Base-by-base conservation (phyloP, 2,113 vertebrate genomes). In the Hippoglossus stenolepis region DNA sequence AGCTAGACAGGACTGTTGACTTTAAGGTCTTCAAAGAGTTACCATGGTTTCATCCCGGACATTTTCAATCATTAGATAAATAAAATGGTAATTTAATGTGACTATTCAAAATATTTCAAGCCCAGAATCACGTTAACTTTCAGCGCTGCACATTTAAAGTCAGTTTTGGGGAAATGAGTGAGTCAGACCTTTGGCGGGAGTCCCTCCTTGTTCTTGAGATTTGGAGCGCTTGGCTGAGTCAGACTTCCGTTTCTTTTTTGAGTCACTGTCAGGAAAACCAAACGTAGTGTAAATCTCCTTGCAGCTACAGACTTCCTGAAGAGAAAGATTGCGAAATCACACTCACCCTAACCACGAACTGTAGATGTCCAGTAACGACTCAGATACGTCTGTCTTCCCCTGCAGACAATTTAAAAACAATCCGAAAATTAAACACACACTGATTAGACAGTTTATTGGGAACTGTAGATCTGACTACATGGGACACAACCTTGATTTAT, bases 281-380 rank as follows among this genome's bases (percentile, higher is more conserved):
- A 3, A 64, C 1, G 51, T 45, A 15, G 4, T 18, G n/a, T 21
- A 23, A 4, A 58, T 15, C 21, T 3, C 7, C 10, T 43, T 35
- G 28, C 18, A 45, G n/a, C 7, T 28, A 61, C 49, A 17, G 66
- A 0, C 35, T 4, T 49, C 1, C 15, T 24, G 11, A 23, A 59
- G 66, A 26, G 3, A 61, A 23, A 1, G n/a, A 31, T 0, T 35
- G 24, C 35, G 35, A 73, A 23, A 28, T 24, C 28, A 28, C 57
- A 84, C 92, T 89, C 65, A 94, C 93, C 86, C 90, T 7, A 86
- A 68, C 94, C 94, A 94, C 6, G 65, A 88, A 18, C 31, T 87
- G 80, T 94, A 94, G 62, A 94, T 93, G 28, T 94, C 90, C 2
- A 77, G 24, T 67, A 94, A 80, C 4, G 92, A 89, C 0, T 63